These are phyloP conservation scores for Cephonodes hylas DNA, from an alignment of 2,888 invertebrate genomes.

Conservation along the genomic window DNA sequence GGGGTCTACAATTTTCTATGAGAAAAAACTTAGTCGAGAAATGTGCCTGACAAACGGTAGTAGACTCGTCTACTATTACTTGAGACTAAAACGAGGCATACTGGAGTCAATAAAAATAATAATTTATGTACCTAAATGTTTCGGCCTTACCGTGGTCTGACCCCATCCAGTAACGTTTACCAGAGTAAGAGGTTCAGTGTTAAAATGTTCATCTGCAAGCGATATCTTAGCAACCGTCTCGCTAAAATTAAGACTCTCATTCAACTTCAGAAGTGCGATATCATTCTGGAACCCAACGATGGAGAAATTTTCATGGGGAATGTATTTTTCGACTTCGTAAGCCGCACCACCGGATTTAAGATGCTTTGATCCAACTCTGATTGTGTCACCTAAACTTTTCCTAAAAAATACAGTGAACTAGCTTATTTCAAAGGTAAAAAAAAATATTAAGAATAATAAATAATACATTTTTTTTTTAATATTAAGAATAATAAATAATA, in stretches of 20 bases:
- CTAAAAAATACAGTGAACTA: too few relatives aligned
- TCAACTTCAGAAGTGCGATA: not conserved
- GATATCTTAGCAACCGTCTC: not conserved
- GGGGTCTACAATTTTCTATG: too few relatives aligned
- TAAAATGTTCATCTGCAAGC: not conserved
- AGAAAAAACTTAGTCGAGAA: too few relatives aligned
- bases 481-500: too few relatives aligned
- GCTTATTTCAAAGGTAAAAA: too few relatives aligned
- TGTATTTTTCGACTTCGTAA: not conserved
- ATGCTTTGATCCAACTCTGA: not conserved
- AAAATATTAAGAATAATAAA: too few relatives aligned
- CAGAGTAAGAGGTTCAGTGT: not conserved
- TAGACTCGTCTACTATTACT: too few relatives aligned
- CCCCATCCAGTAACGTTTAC: not conserved
- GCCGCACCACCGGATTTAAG: not conserved
- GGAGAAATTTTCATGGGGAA: not conserved
- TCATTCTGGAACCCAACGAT: not conserved
- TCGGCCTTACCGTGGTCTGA: not conserved
- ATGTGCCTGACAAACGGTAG: too few relatives aligned
- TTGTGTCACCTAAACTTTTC: not conserved
- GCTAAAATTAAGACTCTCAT: not conserved
- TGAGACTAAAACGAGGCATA: too few relatives aligned
- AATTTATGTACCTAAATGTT: not conserved
- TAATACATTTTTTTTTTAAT: too few relatives aligned
- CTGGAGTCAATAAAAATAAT: too few relatives aligned